Base-by-base conservation (phyloP, 2,888 invertebrate species). In the Busseola fusca region DNA sequence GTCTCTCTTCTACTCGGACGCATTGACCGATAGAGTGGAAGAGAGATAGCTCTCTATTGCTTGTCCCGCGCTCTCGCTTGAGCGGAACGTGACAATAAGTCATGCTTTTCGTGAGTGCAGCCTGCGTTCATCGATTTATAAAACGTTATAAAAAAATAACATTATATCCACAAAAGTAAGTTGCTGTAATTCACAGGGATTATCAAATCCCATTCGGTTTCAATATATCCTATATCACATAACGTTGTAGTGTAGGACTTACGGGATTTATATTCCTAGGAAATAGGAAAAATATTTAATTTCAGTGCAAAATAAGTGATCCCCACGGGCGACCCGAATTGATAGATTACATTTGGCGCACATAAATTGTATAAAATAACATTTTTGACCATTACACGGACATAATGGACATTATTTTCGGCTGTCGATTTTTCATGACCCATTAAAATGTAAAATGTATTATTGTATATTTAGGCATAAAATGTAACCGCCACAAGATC, bases 401-500 rank as follows among this genome's bases (percentile, higher is more conserved):
- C 4, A 25, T n/a, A 64, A 64, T 64, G 16, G 37, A 48, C 64
- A 59, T 42, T 40, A 40, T 40, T 40, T 48, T 25, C 16, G 4
- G 40, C 7, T 42, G 37, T 60, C 45, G 57, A 62, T 69, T 82
- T 82, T 60, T 27, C 30, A 52, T 60, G 21, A 50, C 45, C 69
- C 76, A 76, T 84, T 83, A 79, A 78, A 82, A 83, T 84, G 69
- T 68, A 74, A 82, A 78, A 65, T 63, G 67, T 78, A 71, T 69
- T 69, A 69, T 76, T 79, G 68, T 72, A 70, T 76, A 77, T 77
- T 71, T 83, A 80, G 78, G 75, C 78, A 84, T 81, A 84, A 87
- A 89, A 89, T 86, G 84, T 88, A 87, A 85, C 84, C 83, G 80
- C 87, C 83, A 70, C 66, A 79, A 80, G 80, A 76, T 78, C 85